A percentile compares a stretch with the other conserved stretches of the same genome.
phyloP scores from a whole-genome alignment of 2,888 invertebrate genomes.

The Helobdella robusta region DNA sequence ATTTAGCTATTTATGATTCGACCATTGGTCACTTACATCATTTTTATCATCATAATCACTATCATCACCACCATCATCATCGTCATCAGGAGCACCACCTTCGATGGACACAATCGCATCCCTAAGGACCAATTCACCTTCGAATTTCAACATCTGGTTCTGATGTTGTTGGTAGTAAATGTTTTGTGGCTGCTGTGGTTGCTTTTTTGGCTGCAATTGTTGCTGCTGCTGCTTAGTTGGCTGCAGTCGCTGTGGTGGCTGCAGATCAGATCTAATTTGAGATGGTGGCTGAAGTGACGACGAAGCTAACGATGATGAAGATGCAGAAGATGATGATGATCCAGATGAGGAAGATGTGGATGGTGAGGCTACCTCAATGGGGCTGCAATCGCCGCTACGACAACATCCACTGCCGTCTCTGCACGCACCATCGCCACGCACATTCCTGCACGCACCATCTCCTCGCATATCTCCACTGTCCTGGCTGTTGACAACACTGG shows the following conservation, averaged over 20 bases:
- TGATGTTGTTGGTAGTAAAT: neutral
- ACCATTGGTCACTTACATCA: neutral
- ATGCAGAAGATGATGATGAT: no score
- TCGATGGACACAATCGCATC: slow-evolving; percentile 22
- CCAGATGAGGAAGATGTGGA: no score
- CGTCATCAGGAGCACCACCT: no score
- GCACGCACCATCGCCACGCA: no score
- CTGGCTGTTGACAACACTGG: slow-evolving; percentile 8
- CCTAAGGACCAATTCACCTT: slow-evolving; percentile 19
- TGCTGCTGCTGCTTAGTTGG: no score
- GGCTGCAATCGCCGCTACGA: no score
- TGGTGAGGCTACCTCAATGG: neutral
- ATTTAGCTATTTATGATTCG: no score
- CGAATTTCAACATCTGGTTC: slow-evolving; percentile 11
- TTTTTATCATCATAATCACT: neutral
- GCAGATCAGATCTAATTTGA: no score
- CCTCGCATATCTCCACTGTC: neutral
- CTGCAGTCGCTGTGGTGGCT: no score
- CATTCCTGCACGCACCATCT: no score
- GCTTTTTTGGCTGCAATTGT: neutral
- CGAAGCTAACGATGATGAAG: no score
- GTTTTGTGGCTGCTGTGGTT: slow-evolving; percentile 14
- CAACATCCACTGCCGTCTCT: neutral
- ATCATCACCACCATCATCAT: neutral
- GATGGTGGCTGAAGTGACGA: no score